Evolutionary conservation across 1,140 invertebrate genomes (phyloP), one percentile per base, ranked within the genome.

Genomic region (Pachyrhynchus sulphureomaculatus): DNA sequence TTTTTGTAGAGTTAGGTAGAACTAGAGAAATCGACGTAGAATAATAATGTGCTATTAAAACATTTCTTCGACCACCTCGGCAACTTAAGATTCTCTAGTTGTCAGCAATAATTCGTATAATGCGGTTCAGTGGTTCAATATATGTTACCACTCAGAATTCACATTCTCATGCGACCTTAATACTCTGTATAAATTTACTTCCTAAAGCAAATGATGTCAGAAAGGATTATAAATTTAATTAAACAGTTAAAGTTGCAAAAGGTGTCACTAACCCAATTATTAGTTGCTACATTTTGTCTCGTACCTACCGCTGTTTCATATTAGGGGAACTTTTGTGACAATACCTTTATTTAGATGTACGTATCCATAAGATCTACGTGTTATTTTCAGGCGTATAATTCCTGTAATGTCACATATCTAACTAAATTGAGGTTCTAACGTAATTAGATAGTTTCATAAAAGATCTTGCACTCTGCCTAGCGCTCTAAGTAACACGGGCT

Each of bases 191-290:
- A 52, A 52, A 52, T 52, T 52, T 34, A 17, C 49, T 52, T 36
- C 21, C 32, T 34, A 33, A 36, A 37, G 33, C 49, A 52, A 52
- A 37, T 52, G 49, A 37, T 33, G 49, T 52, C 49, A 52, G 21
- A 52, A 52, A 52, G 49, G 49, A 52, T 52, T 52, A 52, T 52
- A 37, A 52, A 52, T 52, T 52, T 52, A 52, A 52, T 52, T 52
- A 52, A 52, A 26, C 49, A 37, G 18, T 13, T 17, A 18, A n/a
- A n/a, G 21, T 44, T 10, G 21, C 49, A 34, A 52, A 52, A 52
- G 49, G 21, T 33, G 21, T 29, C 49, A 52, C 32, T 52, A 52
- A 52, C 49, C 29, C 15, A 33, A 52, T 52, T 52, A 52, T 52
- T 52, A 37, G 49, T 36, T 37, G 4, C 29, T 34, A 52, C 49